Conservation (phyloP, 2,113 vertebrate genomes). For the Tor tambroides region DNA sequence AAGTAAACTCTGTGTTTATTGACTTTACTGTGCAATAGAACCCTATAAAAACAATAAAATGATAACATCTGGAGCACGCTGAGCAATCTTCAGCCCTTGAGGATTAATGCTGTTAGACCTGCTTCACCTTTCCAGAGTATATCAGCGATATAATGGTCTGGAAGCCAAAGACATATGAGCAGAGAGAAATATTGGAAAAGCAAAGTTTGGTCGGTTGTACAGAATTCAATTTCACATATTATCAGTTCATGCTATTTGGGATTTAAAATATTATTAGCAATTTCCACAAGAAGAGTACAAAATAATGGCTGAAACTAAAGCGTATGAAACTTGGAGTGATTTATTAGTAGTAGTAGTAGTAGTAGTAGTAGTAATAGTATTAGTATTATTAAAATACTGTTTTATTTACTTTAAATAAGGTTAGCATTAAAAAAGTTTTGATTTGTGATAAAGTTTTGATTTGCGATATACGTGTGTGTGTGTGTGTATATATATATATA, state of each 20-base stretch:
- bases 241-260: conserved; percentile 16
- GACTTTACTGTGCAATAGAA: conserved; percentile 36
- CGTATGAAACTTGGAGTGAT: too few relatives aligned
- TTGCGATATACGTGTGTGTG: too few relatives aligned
- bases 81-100: conserved; percentile 39
- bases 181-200: conserved; percentile 23
- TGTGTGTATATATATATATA: too few relatives aligned
- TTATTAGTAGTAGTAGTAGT: too few relatives aligned
- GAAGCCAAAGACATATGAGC: conserved; percentile 7
- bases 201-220: conserved; percentile 10
- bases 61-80: conserved; percentile 44
- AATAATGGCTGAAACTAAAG: too few relatives aligned
- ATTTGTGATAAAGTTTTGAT: too few relatives aligned
- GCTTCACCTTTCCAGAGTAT: conserved; percentile 38
- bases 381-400: too few relatives aligned
- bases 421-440: too few relatives aligned
- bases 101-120: conserved; percentile 45
- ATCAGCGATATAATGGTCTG: conserved; percentile 18
- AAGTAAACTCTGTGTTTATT: conserved; percentile 56
- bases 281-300: neutral
- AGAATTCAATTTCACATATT: conserved; percentile 41
- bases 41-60: conserved; percentile 37
- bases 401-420: too few relatives aligned
- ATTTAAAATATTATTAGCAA: conserved; percentile 9
- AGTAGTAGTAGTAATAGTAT: too few relatives aligned